Conservation (phyloP, 1,140 invertebrate species). For the Drosophila punjabiensis region DNA sequence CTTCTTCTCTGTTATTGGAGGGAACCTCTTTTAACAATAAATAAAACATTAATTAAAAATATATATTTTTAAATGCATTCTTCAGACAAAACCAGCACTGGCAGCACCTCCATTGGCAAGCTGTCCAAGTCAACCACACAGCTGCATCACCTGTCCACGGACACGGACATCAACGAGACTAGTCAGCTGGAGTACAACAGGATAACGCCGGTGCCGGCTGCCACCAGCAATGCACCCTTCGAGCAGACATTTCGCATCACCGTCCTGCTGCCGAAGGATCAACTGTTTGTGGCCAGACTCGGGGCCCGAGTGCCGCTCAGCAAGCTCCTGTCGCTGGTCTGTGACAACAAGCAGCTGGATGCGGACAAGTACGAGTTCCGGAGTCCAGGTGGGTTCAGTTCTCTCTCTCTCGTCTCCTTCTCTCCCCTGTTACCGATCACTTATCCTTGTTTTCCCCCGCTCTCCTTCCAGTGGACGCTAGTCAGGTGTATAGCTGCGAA, state of each 20-base stretch:
- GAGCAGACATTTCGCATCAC: slow-evolving; percentile 85
- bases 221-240: slow-evolving; percentile 83
- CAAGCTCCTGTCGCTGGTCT: slow-evolving; percentile 91
- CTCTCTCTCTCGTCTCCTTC: too few species aligned
- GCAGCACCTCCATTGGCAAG: slow-evolving; percentile 69
- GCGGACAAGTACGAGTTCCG: slow-evolving; percentile 91
- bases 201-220: slow-evolving; percentile 80
- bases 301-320: slow-evolving; percentile 88
- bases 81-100: slow-evolving; percentile 59
- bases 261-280: slow-evolving; percentile 93
- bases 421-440: neutral
- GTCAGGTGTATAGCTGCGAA: slow-evolving; percentile 84
- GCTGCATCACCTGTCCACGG: slow-evolving; percentile 72
- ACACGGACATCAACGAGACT: slow-evolving; percentile 78
- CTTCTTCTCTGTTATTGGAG: too few species aligned
- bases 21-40: neutral
- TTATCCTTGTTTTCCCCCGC: neutral
- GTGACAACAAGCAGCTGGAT: slow-evolving; percentile 93
- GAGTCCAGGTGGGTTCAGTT: slow-evolving; percentile 89
- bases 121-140: slow-evolving; percentile 84
- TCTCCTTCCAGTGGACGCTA: slow-evolving; percentile 71
- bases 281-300: slow-evolving; percentile 88
- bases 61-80: neutral
- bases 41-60: neutral
- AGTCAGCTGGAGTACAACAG: slow-evolving; percentile 85